Evolutionary conservation across 2,113 vertebrate genomes (phyloP), one percentile per base, ranked within the genome.

Genomic region (Aleadryas rufinucha): DNA sequence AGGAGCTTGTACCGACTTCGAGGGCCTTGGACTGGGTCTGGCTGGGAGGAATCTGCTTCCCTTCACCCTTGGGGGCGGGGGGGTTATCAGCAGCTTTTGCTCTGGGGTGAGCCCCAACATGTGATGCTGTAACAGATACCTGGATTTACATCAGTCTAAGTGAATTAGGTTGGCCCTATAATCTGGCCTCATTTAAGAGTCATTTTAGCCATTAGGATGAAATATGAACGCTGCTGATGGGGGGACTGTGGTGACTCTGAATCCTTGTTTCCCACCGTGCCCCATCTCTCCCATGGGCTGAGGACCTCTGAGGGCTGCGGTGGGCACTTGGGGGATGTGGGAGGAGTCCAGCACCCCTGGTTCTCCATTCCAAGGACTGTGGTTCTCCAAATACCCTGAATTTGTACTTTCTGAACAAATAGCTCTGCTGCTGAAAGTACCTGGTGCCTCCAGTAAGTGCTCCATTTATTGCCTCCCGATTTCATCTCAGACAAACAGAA

Each of bases 61-160:
- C 50, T 65, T 24, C 16, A 1, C 75, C 79, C 71, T 75, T 3
- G 3, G 37, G 39, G 28, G 11, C 3, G 6, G 52, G 49, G 13
- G 15, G 68, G 60, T 87, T 93, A 95, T 96, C 95, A 92, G 92
- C 85, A 94, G 79, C 60, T 78, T 84, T 79, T 93, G 66, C 79
- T 87, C 70, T 65, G 87, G 0, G 27, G 87, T 21, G 84, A 94
- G 89, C 78, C 78, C 87, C 87, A 85, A 52, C 63, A 72, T n/a
- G 50, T 2, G 4, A 80, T 7, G 74, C 83, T 94, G 95, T 97
- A 95, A 95, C 74, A 87, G 93, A 96, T 89, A 92, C 76, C 84
- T 94, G 89, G 89, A 81, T 95, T 94, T 96, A 91, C 89, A 96
- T 96, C 87, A 61, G 41, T 4, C 65, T 96, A 95, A 96, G 87